Base-by-base conservation (phyloP, 2,113 vertebrate species). In the Sceloporus undulatus region DNA sequence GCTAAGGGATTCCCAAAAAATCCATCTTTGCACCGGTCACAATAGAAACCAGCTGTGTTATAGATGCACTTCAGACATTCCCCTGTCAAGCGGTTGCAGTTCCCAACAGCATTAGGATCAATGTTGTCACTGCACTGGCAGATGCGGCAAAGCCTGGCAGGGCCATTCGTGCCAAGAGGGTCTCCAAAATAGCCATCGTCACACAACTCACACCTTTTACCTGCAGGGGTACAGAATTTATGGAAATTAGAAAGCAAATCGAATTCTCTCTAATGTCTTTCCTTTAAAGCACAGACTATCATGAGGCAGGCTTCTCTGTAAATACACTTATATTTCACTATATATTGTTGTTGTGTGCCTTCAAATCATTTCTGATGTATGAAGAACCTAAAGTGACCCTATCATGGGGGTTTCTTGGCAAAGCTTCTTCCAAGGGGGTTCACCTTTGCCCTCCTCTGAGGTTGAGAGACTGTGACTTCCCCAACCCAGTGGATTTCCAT, bases 161-260 rank as follows among this genome's bases (percentile, higher is more conserved):
- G 97, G 0, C 98, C 98, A 0, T 93, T 96, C 9, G 91, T 92
- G 0, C 98, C 98, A 91, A 98, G 95, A 0, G 99, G 98, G 92
- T 99, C 98, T 4, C 99, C 99, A 0, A 99, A 99, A 96, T 98
- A 99, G 7, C 98, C 98, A 0, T 99, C 99, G 0, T 99, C 99
- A 76, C 99, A 99, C 66, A 99, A 97, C 94, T 99, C 99, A 0
- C 99, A 99, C 40, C 98, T 96, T 87, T 98, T 99, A 25, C 99
- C 99, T 99, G 94, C 0, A 4, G 68, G 42, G 62, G 3, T 0
- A 29, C 87, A 76, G 91, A 4, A 87, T 80, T 85, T 3, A 5
- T 0, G 0, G 0, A 0, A 8, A 48, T 77, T 70, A 74, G 56
- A 9, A 1, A 13, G 40, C 68, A 81, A n/a, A 9, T 5, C 0